Conservation (phyloP, 2,113 vertebrate species). For the Menura novaehollandiae region DNA sequence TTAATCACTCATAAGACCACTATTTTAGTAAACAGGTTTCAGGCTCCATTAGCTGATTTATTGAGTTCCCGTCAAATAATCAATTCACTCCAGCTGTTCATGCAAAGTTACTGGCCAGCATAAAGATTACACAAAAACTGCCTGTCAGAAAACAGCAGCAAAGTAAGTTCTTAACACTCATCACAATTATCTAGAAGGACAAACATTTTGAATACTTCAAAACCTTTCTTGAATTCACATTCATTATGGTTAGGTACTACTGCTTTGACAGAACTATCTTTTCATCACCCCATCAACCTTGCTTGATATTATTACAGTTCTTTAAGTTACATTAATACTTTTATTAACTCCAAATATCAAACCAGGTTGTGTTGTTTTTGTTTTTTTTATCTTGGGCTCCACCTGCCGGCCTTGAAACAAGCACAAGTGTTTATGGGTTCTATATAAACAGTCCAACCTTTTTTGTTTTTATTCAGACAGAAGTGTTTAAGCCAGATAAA, state of each 20-base stretch:
- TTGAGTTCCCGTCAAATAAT: not conserved
- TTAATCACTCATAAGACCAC: not conserved
- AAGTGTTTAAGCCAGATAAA: not conserved
- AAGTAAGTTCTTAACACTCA: not conserved
- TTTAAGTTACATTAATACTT: not conserved
- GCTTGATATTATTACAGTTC: not conserved
- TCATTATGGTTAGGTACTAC: not conserved
- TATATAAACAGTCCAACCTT: not conserved
- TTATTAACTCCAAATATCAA: not conserved
- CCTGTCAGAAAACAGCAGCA: not conserved
- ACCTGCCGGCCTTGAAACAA: not conserved
- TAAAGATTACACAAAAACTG: not conserved
- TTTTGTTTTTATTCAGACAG: not conserved
- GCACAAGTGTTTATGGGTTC: not conserved
- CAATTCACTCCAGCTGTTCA: not conserved
- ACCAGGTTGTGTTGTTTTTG: not conserved
- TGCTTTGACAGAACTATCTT: not conserved
- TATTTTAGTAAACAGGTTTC: slow-evolving; percentile 11
- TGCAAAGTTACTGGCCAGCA: not conserved
- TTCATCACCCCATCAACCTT: not conserved
- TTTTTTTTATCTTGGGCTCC: not conserved
- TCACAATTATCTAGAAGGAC: not conserved
- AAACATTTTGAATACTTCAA: not conserved
- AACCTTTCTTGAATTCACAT: not conserved
- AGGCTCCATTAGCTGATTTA: not conserved